Percentiles rank a stretch among this genome's conserved stretches.
phyloP scores from a whole-genome alignment of 1,140 invertebrate genomes.

The Bathynomus jamesi region DNA sequence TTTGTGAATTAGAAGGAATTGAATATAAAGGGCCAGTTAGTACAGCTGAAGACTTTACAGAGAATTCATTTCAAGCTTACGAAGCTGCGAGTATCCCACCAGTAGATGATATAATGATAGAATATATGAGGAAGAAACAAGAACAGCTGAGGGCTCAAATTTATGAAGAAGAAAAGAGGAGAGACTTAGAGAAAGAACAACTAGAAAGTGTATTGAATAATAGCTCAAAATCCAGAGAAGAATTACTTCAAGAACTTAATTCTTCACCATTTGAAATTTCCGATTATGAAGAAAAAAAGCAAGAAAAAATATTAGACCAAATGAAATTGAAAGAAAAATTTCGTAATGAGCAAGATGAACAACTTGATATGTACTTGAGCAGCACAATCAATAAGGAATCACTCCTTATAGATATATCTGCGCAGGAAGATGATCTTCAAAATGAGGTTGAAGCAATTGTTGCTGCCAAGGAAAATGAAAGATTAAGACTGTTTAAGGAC shows the following conservation, averaged over 20 bases:
- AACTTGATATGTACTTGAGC: conserved; percentile 25
- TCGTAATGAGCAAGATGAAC: conserved; percentile 27
- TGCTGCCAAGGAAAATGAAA: conserved; percentile 23
- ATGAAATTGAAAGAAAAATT: conserved; percentile 26
- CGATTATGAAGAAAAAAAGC: conserved; percentile 24
- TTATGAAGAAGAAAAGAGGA: conserved; percentile 31
- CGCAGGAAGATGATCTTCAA: conserved; percentile 24
- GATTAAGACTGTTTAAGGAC: conserved; percentile 18
- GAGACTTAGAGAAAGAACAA: conserved; percentile 52
- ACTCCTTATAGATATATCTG: conserved; percentile 18
- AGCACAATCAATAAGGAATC: conserved; percentile 20
- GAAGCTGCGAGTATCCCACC: conserved; percentile 4
- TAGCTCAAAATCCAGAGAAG: conserved; percentile 41
- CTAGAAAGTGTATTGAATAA: conserved; percentile 53
- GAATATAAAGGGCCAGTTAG: conserved; percentile 37
- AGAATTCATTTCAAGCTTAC: conserved; percentile 12
- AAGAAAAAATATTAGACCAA: conserved; percentile 16
- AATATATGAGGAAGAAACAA: conserved; percentile 23
- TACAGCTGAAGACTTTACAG: conserved; percentile 5
- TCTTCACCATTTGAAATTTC: conserved; percentile 12
- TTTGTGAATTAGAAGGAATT: conserved; percentile 43
- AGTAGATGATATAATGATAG: conserved; percentile 17
- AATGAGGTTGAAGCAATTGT: conserved; percentile 23
- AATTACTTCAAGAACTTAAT: conserved; percentile 20
- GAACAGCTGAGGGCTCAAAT: conserved; percentile 20